Evolutionary conservation across 2,888 invertebrate species (phyloP), one percentile per base, ranked within the genome.

Genomic region (Acronicta psi): DNA sequence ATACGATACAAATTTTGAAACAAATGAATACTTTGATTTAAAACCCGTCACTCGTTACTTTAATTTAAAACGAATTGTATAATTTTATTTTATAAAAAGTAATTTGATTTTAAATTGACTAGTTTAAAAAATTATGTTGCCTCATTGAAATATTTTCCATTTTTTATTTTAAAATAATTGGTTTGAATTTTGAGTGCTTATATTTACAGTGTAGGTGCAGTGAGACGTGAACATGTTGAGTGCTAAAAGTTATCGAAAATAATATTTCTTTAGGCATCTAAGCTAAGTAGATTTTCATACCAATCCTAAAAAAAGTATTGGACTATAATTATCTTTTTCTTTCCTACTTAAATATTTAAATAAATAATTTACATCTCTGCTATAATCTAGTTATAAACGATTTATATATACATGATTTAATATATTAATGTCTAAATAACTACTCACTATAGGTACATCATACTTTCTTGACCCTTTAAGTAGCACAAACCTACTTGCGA

Each of bases 201-300:
- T 59, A 70, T 65, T 40, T 65, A 68, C 54, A 59, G 36, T 36
- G 18, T 9, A 8, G 23, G 54, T 71, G 54, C 18, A 4, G 14
- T 45, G 17, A 20, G 25, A 17, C 34, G 34, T 34, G 34, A 29
- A 34, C n/a, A n/a, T n/a, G 3, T 31, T 11, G 0, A 13, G 34
- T 34, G n/a, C n/a, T 34, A 5, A 6, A 34, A 43, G 13, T 43
- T 1, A 37, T 37, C 23, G 14, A 36, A 13, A 13, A n/a, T 16
- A 29, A n/a, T 16, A 29, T 1, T 9, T 18, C 10, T 9, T 14
- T 36, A 50, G 18, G 9, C 6, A 10, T 2, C 6, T 44, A 44
- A 14, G 25, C 18, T 41, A n/a, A 34, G 34, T 31, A 2, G 31
- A 2, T 34, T 20, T 20, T n/a, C 8, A n/a, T n/a, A 41, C 6